A percentile compares a stretch with the other conserved stretches of the same genome.
phyloP scores from a whole-genome alignment of 1,140 invertebrate species.

The Apis dorsata region DNA sequence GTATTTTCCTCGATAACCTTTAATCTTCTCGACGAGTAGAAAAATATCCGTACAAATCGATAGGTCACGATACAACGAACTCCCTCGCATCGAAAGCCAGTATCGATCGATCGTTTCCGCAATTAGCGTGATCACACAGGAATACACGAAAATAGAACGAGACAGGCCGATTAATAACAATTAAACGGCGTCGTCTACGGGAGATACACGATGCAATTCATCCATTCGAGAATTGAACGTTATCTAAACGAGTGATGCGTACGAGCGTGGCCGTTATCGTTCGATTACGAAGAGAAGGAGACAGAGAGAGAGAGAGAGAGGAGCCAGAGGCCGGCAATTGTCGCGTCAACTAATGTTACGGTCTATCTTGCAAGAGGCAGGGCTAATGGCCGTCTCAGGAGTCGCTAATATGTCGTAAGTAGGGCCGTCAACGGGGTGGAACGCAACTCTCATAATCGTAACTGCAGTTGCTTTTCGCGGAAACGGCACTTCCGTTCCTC shows the following conservation, averaged over 20 bases:
- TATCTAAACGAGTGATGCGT: conserved; percentile 42
- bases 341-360: conserved; percentile 59
- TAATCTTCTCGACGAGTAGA: too few species aligned
- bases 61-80: not conserved
- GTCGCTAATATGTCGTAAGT: conserved; percentile 66
- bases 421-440: conserved; percentile 42
- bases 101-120: not conserved
- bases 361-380: conserved; percentile 58
- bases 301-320: not conserved
- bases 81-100: not conserved
- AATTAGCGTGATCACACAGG: not conserved
- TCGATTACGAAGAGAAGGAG: not conserved
- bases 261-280: conserved; percentile 35
- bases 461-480: conserved; percentile 64
- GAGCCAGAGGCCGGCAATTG: conserved; percentile 55
- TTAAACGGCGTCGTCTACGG: not conserved
- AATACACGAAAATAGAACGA: conserved; percentile 9
- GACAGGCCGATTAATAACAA: conserved; percentile 21
- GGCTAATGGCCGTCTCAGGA: conserved; percentile 60
- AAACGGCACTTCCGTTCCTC: conserved; percentile 32
- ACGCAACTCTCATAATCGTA: conserved; percentile 68
- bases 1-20: too few species aligned
- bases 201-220: conserved; percentile 18
- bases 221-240: not conserved
- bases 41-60: too few species aligned